Conservation (phyloP, 1,140 invertebrate species). For the Drosophila fuyamai region DNA sequence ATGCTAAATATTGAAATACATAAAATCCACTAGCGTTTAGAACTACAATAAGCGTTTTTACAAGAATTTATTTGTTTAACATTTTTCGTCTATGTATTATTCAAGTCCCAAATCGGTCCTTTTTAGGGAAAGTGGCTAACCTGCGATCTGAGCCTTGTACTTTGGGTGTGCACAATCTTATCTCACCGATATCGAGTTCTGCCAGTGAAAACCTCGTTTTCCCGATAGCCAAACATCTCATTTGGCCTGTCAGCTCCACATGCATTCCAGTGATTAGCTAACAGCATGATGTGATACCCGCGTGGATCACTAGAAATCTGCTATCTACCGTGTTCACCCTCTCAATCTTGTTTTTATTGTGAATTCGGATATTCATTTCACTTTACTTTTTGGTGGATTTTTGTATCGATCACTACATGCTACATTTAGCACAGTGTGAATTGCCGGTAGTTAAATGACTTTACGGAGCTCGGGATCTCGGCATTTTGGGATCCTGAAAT, state of each 20-base stretch:
- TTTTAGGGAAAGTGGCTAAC: not conserved
- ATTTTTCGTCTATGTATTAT: too few relatives aligned
- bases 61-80: too few relatives aligned
- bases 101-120: not conserved
- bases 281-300: conserved; percentile 38
- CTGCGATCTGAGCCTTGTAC: not conserved
- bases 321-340: conserved; percentile 5
- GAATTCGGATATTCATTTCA: conserved; percentile 27
- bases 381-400: conserved; percentile 34
- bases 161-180: not conserved
- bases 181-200: not conserved
- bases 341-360: conserved; percentile 3
- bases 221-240: conserved; percentile 9
- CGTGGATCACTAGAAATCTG: conserved; percentile 8
- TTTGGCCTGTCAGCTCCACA: conserved; percentile 36
- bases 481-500: not conserved
- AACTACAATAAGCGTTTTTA: too few relatives aligned
- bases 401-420: conserved; percentile 50
- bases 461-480: conserved; percentile 19
- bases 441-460: conserved; percentile 69
- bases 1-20: too few relatives aligned
- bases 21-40: too few relatives aligned
- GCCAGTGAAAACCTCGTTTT: not conserved
- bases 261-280: conserved; percentile 32
- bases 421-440: conserved; percentile 76